Evolutionary conservation across 2,113 vertebrate species (phyloP).

Genomic region (Platanista minor): DNA sequence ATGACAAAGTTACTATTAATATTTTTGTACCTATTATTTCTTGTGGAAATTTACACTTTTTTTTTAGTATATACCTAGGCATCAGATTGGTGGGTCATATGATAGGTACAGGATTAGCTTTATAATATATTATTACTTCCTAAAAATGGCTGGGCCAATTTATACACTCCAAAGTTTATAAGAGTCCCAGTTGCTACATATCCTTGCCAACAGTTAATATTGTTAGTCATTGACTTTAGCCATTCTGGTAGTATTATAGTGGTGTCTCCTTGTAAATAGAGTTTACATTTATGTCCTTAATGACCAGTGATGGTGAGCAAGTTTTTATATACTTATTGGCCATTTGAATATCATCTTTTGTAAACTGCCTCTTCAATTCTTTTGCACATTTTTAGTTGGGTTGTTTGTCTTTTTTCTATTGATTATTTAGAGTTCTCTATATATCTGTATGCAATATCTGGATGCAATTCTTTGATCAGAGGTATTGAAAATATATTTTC

Average conservation of each 20-base stretch:
- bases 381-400: background rate
- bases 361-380: background rate
- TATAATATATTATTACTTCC: background rate
- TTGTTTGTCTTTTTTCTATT: background rate
- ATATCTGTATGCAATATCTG: background rate
- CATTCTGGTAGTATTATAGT: background rate
- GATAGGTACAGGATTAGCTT: background rate
- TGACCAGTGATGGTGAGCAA: background rate
- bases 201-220: background rate
- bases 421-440: background rate
- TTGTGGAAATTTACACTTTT: background rate
- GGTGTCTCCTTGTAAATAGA: background rate
- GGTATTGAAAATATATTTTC: background rate
- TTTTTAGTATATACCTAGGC: background rate
- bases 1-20: background rate
- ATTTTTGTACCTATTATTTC: background rate
- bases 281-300: background rate
- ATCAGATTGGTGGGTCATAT: background rate
- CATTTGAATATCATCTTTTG: background rate
- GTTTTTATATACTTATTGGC: background rate
- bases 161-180: background rate
- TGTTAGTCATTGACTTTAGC: background rate
- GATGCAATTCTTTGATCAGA: background rate
- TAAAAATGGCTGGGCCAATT: background rate
- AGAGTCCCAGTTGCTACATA: background rate